A percentile compares a stretch with the other conserved stretches of the same genome.
Evolutionary conservation across 2,113 vertebrate species (phyloP).

Genomic region (Heterotilapia buettikoferi): DNA sequence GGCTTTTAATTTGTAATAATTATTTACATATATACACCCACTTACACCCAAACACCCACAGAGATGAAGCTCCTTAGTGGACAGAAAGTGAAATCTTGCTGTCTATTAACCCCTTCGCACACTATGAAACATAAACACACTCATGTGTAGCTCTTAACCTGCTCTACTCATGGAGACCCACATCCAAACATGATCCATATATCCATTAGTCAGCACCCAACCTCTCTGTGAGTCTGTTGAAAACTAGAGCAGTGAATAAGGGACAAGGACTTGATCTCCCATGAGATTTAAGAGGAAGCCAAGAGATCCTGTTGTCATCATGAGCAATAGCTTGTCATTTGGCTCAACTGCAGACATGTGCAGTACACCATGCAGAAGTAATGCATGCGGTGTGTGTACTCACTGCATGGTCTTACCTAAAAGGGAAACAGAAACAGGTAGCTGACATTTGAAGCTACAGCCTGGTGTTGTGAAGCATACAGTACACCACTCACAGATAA

Average conservation of each 20-base stretch:
- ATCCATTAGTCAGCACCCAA: slow-evolving; percentile 1
- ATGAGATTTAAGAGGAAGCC: slow-evolving; percentile 38
- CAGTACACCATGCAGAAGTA: neutral
- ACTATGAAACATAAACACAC: neutral
- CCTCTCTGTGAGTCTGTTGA: neutral
- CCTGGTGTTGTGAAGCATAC: neutral
- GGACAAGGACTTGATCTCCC: slow-evolving; percentile 25
- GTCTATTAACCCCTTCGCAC: neutral
- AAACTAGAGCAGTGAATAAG: slow-evolving; percentile 39
- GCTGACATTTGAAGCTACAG: neutral
- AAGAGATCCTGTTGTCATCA: slow-evolving; percentile 32
- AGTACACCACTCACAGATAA: neutral
- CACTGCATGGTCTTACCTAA: neutral
- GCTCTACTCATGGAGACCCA: neutral
- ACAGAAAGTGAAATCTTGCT: neutral
- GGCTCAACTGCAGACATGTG: slow-evolving; percentile 2
- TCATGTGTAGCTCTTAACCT: neutral
- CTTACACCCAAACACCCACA: slow-evolving; percentile 10
- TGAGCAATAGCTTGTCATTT: slow-evolving; percentile 48
- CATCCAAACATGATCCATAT: neutral
- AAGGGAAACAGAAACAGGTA: neutral
- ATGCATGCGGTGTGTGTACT: neutral
- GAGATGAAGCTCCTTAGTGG: neutral
- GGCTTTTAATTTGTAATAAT: neutral
- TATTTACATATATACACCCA: slow-evolving; percentile 9